Percentiles rank a stretch among this genome's conserved stretches.
These are phyloP conservation scores for Esperia sulphurella DNA, from an alignment of 2,888 invertebrate species.

Conservation along the genomic window DNA sequence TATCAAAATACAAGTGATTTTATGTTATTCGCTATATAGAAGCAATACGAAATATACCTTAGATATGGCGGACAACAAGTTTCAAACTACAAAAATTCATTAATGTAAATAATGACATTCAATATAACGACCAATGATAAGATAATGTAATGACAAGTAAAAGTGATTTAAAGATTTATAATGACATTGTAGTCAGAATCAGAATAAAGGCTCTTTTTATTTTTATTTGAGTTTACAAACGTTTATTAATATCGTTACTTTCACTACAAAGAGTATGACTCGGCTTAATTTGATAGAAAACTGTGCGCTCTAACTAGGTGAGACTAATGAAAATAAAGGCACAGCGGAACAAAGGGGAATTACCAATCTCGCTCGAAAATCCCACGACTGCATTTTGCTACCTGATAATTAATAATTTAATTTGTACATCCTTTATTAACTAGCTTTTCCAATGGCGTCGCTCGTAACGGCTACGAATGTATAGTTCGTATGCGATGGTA, in stretches of 20 bases:
- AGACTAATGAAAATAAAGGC: slow-evolving; percentile 26
- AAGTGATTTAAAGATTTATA: no score
- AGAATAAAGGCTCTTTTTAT: no score
- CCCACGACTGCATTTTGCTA: neutral
- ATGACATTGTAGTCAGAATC: no score
- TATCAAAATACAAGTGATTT: neutral
- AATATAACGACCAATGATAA: no score
- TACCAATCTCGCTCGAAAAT: neutral
- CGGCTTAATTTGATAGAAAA: slow-evolving; percentile 28
- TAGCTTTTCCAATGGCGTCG: no score
- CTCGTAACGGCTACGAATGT: no score
- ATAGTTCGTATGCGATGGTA: no score
- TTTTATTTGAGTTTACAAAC: no score
- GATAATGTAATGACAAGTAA: no score
- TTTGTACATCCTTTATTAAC: no score
- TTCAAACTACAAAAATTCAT: no score
- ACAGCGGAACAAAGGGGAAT: neutral
- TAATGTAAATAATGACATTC: no score
- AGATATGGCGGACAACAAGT: neutral
- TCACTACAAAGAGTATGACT: slow-evolving; percentile 19
- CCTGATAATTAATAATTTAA: neutral
- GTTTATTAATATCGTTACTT: neutral
- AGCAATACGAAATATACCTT: neutral
- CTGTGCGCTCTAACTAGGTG: slow-evolving; percentile 31
- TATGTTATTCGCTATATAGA: neutral